A percentile compares a stretch with the other conserved stretches of the same genome.
phyloP scores from a whole-genome alignment of 2,113 vertebrate genomes.

The Condylura cristata region DNA sequence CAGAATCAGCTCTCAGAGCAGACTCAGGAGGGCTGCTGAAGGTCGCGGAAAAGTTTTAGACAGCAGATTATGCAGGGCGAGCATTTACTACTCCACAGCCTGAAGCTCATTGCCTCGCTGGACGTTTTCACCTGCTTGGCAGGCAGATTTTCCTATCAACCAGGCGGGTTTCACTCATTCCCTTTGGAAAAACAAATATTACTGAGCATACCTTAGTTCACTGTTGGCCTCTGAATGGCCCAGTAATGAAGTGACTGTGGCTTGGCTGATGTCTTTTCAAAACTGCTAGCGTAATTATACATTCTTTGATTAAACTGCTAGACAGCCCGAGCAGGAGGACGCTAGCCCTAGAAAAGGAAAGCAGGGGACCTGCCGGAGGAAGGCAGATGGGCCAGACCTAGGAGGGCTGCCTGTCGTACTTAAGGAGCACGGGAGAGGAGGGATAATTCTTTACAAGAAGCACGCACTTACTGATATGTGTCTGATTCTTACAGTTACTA shows the following conservation, averaged over 20 bases:
- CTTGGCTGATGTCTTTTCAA: constrained; percentile 73
- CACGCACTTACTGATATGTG: not conserved
- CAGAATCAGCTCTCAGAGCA: not conserved
- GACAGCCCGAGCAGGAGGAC: constrained; percentile 52
- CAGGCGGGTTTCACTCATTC: not conserved
- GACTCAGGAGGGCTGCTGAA: constrained; percentile 71
- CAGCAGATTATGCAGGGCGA: constrained; percentile 45
- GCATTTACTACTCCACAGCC: constrained; percentile 14
- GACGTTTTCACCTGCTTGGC: constrained; percentile 32
- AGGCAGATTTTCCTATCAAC: constrained; percentile 15
- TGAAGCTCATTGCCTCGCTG: constrained; percentile 44
- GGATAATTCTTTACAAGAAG: not conserved
- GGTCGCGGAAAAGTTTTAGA: constrained; percentile 81
- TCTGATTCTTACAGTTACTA: not conserved
- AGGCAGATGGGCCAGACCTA: constrained; percentile 44
- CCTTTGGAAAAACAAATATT: constrained; percentile 52
- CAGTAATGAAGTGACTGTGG: constrained; percentile 64
- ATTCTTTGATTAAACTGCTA: constrained; percentile 79
- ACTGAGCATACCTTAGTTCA: constrained; percentile 39
- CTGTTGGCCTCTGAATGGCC: constrained; percentile 62
- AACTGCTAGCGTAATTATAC: constrained; percentile 74
- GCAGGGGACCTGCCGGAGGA: constrained; percentile 48
- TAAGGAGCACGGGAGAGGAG: not conserved
- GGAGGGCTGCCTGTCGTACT: not conserved
- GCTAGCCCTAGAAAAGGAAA: constrained; percentile 19